A percentile compares a stretch with the other conserved stretches of the same genome.
phyloP scores from a whole-genome alignment of 2,113 vertebrate genomes.

The Varanus komodoensis region DNA sequence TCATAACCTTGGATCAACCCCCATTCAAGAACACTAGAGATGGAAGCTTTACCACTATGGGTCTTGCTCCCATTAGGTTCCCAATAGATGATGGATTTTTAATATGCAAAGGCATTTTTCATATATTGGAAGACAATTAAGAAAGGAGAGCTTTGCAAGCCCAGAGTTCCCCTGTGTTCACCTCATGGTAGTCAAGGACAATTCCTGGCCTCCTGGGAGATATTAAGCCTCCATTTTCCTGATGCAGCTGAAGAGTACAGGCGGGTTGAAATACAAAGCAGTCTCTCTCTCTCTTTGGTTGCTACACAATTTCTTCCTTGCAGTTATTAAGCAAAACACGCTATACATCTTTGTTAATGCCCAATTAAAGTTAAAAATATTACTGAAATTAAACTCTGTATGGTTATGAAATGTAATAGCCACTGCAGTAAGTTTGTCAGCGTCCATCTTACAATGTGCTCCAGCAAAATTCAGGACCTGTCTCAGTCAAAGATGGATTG shows the following conservation, averaged over 20 bases:
- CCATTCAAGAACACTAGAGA: slow-evolving; percentile 38
- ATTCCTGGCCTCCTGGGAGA: slow-evolving; percentile 57
- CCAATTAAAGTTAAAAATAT: slow-evolving; percentile 9
- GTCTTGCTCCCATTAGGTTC: slow-evolving; percentile 70
- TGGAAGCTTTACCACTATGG: slow-evolving; percentile 55
- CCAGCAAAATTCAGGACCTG: not conserved
- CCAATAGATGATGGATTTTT: slow-evolving; percentile 69
- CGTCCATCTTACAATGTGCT: not conserved
- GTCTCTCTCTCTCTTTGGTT: not conserved
- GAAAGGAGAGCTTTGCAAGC: slow-evolving; percentile 59
- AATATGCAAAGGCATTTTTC: slow-evolving; percentile 72
- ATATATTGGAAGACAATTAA: slow-evolving; percentile 69
- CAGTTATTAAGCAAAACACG: slow-evolving; percentile 11
- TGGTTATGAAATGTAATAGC: not conserved
- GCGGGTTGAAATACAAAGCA: not conserved
- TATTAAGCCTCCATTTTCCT: slow-evolving; percentile 47
- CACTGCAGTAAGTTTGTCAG: not conserved
- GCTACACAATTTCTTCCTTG: not conserved
- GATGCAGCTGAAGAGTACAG: slow-evolving; percentile 3
- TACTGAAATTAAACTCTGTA: slow-evolving; percentile 9
- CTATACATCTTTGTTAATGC: not conserved
- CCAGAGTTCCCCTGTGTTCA: slow-evolving; percentile 57
- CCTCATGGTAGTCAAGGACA: slow-evolving; percentile 65
- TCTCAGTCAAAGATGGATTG: not conserved
- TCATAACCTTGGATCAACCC: slow-evolving; percentile 42